Percentiles rank a stretch among this genome's conserved stretches.
Conservation (phyloP, 1,140 invertebrate genomes). For the Trinorchestia longiramus region DNA sequence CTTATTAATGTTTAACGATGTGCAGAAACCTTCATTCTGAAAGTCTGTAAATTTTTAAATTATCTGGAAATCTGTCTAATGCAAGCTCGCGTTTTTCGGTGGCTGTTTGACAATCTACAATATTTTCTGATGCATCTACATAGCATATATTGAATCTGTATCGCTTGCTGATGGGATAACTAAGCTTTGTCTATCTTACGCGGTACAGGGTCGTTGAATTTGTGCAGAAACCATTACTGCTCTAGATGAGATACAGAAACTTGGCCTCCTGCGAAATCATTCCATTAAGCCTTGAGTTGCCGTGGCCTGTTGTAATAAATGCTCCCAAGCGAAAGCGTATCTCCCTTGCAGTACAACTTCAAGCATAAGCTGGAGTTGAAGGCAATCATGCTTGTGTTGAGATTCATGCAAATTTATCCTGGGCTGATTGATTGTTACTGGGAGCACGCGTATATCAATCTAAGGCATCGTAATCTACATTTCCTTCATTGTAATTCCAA, state of each 20-base stretch:
- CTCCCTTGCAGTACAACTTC: background rate
- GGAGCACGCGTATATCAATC: background rate
- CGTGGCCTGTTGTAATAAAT: background rate
- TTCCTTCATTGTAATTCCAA: background rate
- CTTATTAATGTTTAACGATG: too few relatives aligned
- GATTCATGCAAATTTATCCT: background rate
- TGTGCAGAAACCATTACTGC: background rate
- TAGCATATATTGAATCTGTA: too few relatives aligned
- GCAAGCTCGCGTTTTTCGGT: too few relatives aligned
- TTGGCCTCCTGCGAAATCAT: background rate
- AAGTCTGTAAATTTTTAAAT: too few relatives aligned
- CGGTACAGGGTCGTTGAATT: too few relatives aligned
- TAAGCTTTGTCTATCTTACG: too few relatives aligned
- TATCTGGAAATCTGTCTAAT: too few relatives aligned
- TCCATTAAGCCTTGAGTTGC: background rate
- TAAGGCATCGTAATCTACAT: background rate
- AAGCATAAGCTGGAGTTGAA: background rate
- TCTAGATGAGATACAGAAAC: background rate
- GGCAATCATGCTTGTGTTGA: background rate
- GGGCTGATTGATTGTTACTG: background rate
- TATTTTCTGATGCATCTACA: too few relatives aligned
- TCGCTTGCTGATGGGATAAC: too few relatives aligned
- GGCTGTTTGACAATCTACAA: too few relatives aligned
- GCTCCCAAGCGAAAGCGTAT: background rate
- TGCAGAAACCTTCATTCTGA: too few relatives aligned